Evolutionary conservation across 2,888 invertebrate species (phyloP).

Genomic region (Neocrepidodera transversa): DNA sequence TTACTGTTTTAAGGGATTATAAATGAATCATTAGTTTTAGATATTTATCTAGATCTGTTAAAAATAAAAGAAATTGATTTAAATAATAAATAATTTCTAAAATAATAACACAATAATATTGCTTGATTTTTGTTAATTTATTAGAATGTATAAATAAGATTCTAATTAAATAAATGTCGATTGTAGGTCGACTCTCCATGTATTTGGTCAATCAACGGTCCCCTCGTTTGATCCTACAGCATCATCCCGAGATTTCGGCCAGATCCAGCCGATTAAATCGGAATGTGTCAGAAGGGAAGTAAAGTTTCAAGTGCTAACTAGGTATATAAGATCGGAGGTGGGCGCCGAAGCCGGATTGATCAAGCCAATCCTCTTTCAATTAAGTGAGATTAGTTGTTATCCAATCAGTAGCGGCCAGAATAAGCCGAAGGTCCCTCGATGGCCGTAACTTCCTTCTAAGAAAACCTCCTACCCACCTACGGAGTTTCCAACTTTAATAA

Average conservation of each 20-base stretch:
- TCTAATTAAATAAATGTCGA: too few species aligned
- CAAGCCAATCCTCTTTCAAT: slow-evolving; percentile 60
- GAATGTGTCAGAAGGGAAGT: slow-evolving; percentile 28
- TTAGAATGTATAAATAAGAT: too few species aligned
- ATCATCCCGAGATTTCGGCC: slow-evolving; percentile 15
- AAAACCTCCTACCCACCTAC: slow-evolving; percentile 5
- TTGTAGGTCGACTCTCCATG: not conserved
- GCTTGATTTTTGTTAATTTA: too few species aligned
- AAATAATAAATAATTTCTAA: too few species aligned
- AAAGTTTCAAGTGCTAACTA: slow-evolving; percentile 38
- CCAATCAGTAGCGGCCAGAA: slow-evolving; percentile 55
- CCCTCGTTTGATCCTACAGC: slow-evolving; percentile 12
- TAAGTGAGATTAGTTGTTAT: slow-evolving; percentile 60
- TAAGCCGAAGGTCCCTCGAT: slow-evolving; percentile 49
- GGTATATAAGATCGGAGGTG: slow-evolving; percentile 46
- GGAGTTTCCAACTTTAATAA: slow-evolving; percentile 34
- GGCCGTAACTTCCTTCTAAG: slow-evolving; percentile 33
- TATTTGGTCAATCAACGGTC: slow-evolving; percentile 10
- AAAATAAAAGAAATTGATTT: too few species aligned
- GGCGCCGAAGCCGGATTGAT: slow-evolving; percentile 52
- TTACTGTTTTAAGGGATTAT: too few species aligned
- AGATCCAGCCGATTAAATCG: slow-evolving; percentile 24
- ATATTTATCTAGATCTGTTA: too few species aligned
- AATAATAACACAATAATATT: too few species aligned
- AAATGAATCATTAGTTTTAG: too few species aligned